Evolutionary conservation across 2,888 invertebrate species (phyloP), one percentile per base, ranked within the genome.

Genomic region (Drosophila fulvimacula): DNA sequence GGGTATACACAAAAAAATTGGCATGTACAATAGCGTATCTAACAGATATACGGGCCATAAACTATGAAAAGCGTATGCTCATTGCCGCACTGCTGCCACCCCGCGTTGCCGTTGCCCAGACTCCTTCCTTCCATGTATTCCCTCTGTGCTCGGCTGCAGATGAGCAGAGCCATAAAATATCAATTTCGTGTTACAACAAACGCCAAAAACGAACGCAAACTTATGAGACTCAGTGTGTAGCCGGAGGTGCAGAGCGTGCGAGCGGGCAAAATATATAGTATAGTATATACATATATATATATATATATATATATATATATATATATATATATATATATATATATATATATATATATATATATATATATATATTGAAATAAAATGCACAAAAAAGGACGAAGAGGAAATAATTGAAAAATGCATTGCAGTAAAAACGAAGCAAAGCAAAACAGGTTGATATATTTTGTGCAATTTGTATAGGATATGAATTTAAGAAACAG

Each of bases 151-250:
- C 36, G 60, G 59, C 65, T 79, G 83, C 81, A 82, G 88, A 85
- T 85, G 88, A 82, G 87, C 77, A 74, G 66, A 71, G 88, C 81
- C 87, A 86, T 89, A 86, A 86, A 86, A 86, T 88, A 86, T 86
- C 90, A 86, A 89, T 86, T 86, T 89, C 84, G 84, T 76, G 86
- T 86, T 86, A 87, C 76, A 77, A 74, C 90, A 76, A 81, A 88
- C 81, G 77, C 81, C 89, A 79, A 83, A 89, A 83, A 74, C 80
- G 80, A 84, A 82, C 70, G 72, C 48, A 79, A 79, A 84, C 87
- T 87, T 81, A 84, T 88, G 89, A 84, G 79, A 73, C 63, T 53
- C 57, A 48, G 64, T 58, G 64, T 58, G 49, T 46, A 42, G 57
- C 48, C 38, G 24, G 60, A 38, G 73, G 60, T 61, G 71, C 71